Base-by-base conservation (phyloP, 2,113 vertebrate species). In the Salvelinus alpinus region DNA sequence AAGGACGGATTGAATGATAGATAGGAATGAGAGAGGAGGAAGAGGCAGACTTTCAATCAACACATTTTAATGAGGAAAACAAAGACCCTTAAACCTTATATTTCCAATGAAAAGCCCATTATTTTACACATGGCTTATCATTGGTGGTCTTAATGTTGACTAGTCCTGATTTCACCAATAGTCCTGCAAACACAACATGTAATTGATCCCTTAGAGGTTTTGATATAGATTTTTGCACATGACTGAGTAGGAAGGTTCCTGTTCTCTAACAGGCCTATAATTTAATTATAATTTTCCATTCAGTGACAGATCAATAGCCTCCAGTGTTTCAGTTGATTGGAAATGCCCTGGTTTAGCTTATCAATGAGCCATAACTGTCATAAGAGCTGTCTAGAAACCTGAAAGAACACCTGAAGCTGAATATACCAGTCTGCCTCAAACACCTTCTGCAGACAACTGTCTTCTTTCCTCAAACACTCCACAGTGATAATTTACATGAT, bases 241-340 rank as follows among this genome's bases (percentile, higher is more conserved):
- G 64, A 79, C 24, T 71, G 24, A 22, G 47, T 74, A 16, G 66
- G 74, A 67, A 0, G 38, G 66, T 44, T 70, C 81, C 78, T 80
- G 72, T 79, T 85, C 82, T 72, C 76, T 34, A 76, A 82, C 78
- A 82, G 83, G 83, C 79, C 75, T 81, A 64, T 86, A 69, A 85
- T 88, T 87, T 77, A 75, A 88, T 88, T 73, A 75, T 74, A 86
- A 81, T 80, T 59, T 34, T 11, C 81, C 85, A 81, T 65, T 71
- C 59, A 4, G 68, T 64, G 72, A 31, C 47, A 1, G 9, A 87
- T 77, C 69, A 11, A 71, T 24, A 44, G 9, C 25, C 4, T 59
- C 11, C 68, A 70, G 64, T 18, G 67, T 75, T 59, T 7, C 20
- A 24, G 54, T 18, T 44, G 16, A 62, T 82, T 79, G 81, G 74